Evolutionary conservation across 2,797 vertebrate species (phyloP), one percentile per base, ranked within the genome.

Genomic region (Botia almorhae): DNA sequence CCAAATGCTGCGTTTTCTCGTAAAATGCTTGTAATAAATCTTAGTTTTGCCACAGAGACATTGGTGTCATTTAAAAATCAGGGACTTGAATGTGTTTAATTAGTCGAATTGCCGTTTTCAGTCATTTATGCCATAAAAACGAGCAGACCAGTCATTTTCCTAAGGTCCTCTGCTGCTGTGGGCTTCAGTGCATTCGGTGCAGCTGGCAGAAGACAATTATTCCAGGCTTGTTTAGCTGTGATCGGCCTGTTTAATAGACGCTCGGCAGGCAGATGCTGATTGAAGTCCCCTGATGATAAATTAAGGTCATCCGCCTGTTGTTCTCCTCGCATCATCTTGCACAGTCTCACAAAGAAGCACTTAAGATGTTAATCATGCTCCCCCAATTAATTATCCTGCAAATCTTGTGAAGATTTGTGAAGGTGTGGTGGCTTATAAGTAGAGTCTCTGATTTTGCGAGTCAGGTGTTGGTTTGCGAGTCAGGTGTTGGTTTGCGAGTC

Each of bases 261-360:
- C 36, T 71, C 33, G 67, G 55, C 50, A 12, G 43, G 58, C 69
- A 39, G 23, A 69, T 43, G 75, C 78, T 53, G 64, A 69, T 53
- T 53, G 19, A 6, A 51, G 60, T 88, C 84, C 88, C 88, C 74
- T 23, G 84, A 82, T 80, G 70, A 84, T 87, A 86, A 87, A 92
- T 91, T 89, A 91, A 87, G 74, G 69, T 68, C 48, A 70, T 56
- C 58, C 72, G 16, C 21, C 76, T 79, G 76, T 17, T 64, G 33
- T 84, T 87, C 75, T 74, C 21, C 26, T 3, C 4, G 19, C 16
- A 56, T 74, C 56, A 33, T 51, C 81, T 78, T 36, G 70, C 48
- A 80, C 80, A 63, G 74, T 86, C 87, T 48, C 33, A 82, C 68
- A 58, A 69, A 86, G 82, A 78, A 74, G 69, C 69, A 43, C 55